These are phyloP conservation scores for Campylomormyrus tamandua DNA, from an alignment of 2,113 vertebrate genomes.

Conservation along the genomic window DNA sequence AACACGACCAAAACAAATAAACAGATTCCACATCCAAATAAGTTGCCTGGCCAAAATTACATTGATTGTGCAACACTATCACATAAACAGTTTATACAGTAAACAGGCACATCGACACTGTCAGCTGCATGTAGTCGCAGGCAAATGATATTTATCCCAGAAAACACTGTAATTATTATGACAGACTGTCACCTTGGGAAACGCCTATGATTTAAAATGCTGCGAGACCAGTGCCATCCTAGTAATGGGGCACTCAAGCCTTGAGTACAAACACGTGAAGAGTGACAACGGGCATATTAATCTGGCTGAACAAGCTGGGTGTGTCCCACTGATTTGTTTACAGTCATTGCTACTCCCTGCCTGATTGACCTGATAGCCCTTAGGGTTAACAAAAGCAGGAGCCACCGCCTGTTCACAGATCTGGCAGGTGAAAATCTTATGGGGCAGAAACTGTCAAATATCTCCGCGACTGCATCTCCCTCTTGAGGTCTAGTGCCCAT, in stretches of 20 bases:
- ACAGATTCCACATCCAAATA: background rate
- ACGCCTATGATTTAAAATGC: background rate
- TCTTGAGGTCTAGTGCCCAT: background rate
- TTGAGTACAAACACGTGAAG: background rate
- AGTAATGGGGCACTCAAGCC: background rate
- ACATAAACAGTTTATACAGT: background rate
- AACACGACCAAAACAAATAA: background rate
- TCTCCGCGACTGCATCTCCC: background rate
- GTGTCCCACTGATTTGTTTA: background rate
- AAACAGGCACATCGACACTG: background rate
- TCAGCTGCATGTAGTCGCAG: background rate
- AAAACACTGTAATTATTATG: background rate
- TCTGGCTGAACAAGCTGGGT: background rate
- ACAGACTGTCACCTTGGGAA: background rate
- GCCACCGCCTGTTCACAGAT: background rate
- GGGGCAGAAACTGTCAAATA: background rate
- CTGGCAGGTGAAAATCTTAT: background rate
- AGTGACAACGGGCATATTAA: background rate
- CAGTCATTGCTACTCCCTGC: background rate
- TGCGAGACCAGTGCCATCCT: background rate
- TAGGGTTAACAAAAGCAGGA: background rate
- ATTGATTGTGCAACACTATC: background rate
- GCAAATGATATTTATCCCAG: background rate
- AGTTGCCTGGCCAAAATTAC: background rate
- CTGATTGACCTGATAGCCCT: background rate